phyloP scores from a whole-genome alignment of 2,113 vertebrate genomes.

The Heptranchias perlo region DNA sequence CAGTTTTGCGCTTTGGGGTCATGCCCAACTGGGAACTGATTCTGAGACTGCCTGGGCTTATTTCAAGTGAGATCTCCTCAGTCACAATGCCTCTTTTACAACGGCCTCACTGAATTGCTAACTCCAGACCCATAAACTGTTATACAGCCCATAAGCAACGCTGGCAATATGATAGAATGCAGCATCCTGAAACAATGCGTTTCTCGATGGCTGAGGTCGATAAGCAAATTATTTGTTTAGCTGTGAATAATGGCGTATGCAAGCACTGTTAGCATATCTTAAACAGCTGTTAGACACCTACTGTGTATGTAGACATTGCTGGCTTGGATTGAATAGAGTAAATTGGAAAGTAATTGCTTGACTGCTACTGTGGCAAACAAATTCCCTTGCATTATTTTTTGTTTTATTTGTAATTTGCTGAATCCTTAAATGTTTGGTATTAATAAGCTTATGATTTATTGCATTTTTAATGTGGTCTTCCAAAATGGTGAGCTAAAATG shows the following conservation, averaged over 20 bases:
- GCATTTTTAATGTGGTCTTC: background rate
- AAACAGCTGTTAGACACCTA: background rate
- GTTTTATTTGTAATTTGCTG: background rate
- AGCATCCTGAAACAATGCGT: background rate
- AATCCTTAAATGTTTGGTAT: background rate
- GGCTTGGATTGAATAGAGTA: background rate
- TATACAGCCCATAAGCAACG: too few species aligned
- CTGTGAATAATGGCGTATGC: background rate
- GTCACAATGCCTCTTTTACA: too few species aligned
- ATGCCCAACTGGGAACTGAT: too few species aligned
- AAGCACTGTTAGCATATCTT: background rate
- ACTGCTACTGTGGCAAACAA: background rate
- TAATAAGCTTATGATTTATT: background rate
- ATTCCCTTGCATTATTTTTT: background rate
- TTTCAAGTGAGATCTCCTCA: too few species aligned
- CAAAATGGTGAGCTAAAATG: background rate
- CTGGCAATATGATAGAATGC: background rate
- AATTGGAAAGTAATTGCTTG: constrained; percentile 1
- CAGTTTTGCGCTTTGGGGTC: too few species aligned
- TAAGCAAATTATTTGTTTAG: constrained; percentile 13
- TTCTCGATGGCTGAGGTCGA: background rate
- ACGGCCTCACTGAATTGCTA: too few species aligned
- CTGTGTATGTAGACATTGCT: background rate
- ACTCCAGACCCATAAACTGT: too few species aligned
- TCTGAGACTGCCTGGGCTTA: too few species aligned